Evolutionary conservation across 2,888 invertebrate genomes (phyloP), one percentile per base, ranked within the genome.

Genomic region (Beris chalybata): DNA sequence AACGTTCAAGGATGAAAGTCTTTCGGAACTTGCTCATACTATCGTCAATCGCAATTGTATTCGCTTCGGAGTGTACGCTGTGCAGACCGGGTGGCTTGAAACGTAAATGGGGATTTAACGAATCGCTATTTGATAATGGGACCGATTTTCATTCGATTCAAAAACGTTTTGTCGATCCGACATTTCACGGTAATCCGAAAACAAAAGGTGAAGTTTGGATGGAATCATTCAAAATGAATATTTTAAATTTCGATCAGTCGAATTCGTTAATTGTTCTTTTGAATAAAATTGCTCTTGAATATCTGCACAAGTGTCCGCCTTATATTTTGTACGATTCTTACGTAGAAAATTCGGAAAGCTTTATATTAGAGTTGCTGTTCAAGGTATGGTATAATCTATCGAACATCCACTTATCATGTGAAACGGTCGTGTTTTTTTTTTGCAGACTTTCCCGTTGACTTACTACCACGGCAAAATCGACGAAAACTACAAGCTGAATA

Each of bases 281-380:
- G 5, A 83, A 84, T 68, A 85, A 85, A 73, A 82, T 90, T 45
- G 85, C 87, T 1, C 56, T 79, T 1, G 82, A 84, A 7, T 86
- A 90, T 77, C 76, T 90, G 31, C 79, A 77, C n/a, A 85, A 85
- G 66, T 90, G 90, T 73, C 85, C 85, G 1, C 85, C 89, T 2
- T 82, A 87, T 3, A 83, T 89, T 68, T 82, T 90, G n/a, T 90
- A 90, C 71, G 90, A 90, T 68, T 81, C 74, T 66, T 81, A 80
- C 74, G 83, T 86, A 0, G 85, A 86, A 74, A 78, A 81, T 4
- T 82, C 82, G 45, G 85, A 87, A 58, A 83, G 81, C 56, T 79
- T 83, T 48, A 74, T 89, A 11, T 75, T 89, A 71, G 83, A 87
- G 76, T 82, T 83, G 67, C 78, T 90, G 0, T 82, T 90, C 48